Evolutionary conservation across 2,888 invertebrate species (phyloP).

Genomic region (Nomada fabriciana): DNA sequence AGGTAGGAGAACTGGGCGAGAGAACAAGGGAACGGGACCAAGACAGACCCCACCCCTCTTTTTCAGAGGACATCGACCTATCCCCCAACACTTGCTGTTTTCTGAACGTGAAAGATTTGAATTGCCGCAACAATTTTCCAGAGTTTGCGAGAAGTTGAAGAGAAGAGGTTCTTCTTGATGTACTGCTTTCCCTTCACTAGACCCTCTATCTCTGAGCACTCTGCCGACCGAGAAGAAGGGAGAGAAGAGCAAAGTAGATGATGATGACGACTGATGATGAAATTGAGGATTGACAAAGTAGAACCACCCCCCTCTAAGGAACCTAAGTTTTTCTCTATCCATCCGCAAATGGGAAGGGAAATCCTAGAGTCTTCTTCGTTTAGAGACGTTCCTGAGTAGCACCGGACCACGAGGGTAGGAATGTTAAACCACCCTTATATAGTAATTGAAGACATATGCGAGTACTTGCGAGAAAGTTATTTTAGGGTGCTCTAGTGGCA

Average conservation of each 20-base stretch:
- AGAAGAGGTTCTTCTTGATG: not conserved
- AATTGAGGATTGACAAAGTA: too few species aligned
- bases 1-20: not conserved
- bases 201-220: too few species aligned
- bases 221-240: not conserved
- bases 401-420: constrained; percentile 59
- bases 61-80: not conserved
- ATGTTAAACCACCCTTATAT: constrained; percentile 55
- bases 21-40: not conserved
- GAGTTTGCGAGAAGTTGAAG: not conserved
- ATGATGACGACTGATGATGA: too few species aligned
- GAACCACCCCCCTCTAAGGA: too few species aligned
- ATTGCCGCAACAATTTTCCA: constrained; percentile 26
- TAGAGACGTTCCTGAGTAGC: constrained; percentile 66
- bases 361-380: too few species aligned
- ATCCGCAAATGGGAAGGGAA: too few species aligned
- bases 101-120: constrained; percentile 4
- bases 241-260: not conserved
- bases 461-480: constrained; percentile 61
- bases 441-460: not conserved
- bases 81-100: too few species aligned
- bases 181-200: too few species aligned
- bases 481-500: constrained; percentile 5
- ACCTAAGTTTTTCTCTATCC: too few species aligned
- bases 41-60: not conserved